Evolutionary conservation across 2,797 vertebrate species (phyloP).

Genomic region (Pseudochirops cupreus): DNA sequence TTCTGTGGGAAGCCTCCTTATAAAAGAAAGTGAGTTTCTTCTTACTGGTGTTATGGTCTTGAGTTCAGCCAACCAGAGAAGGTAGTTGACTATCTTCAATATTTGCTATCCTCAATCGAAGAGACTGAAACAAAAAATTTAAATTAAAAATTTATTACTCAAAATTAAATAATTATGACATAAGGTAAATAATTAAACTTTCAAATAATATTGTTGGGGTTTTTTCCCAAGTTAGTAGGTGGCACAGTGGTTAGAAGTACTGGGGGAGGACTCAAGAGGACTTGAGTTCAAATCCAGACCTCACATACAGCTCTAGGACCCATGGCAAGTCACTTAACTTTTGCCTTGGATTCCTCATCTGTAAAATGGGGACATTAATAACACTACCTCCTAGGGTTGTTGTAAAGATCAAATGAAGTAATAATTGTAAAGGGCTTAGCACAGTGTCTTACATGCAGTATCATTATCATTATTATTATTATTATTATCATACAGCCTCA

Average conservation of each 20-base stretch:
- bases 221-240: neutral
- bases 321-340: neutral
- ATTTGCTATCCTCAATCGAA: conserved; percentile 44
- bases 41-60: conserved; percentile 42
- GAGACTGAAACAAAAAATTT: conserved; percentile 51
- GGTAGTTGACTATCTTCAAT: conserved; percentile 43
- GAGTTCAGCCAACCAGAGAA: conserved; percentile 35
- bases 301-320: neutral
- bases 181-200: neutral
- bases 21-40: conserved; percentile 48
- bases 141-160: conserved; percentile 28
- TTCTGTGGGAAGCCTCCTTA: neutral
- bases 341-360: neutral
- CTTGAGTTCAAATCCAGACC: neutral
- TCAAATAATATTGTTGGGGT: neutral
- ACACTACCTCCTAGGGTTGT: neutral
- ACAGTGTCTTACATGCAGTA: neutral
- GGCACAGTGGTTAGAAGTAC: neutral
- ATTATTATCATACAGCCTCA: neutral
- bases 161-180: conserved; percentile 49
- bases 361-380: neutral
- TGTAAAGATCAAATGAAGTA: neutral
- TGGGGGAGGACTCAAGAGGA: neutral
- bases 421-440: neutral
- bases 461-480: neutral